phyloP scores from a whole-genome alignment of 1,140 invertebrate genomes.

The Chelonus insularis region DNA sequence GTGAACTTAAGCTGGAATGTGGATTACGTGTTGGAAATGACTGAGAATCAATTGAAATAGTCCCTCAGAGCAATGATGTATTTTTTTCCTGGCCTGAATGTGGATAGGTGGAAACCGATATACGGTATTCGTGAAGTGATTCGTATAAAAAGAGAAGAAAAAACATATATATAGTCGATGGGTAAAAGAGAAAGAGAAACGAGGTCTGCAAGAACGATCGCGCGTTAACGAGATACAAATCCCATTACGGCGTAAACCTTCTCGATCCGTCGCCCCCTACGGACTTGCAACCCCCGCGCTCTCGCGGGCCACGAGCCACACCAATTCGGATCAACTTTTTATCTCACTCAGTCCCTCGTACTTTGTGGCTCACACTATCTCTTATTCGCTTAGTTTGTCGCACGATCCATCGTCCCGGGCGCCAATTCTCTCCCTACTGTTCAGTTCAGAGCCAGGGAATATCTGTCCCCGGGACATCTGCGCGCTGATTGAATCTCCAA shows the following conservation, averaged over 20 bases:
- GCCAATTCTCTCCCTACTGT: constrained; percentile 27
- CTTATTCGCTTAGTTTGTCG: constrained; percentile 29
- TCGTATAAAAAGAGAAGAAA: constrained; percentile 13
- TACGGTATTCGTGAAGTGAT: constrained; percentile 24
- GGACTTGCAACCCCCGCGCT: constrained; percentile 49
- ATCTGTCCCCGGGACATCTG: constrained; percentile 61
- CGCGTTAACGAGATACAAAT: constrained; percentile 62
- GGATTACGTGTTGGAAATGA: constrained; percentile 54
- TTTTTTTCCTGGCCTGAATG: constrained; percentile 8
- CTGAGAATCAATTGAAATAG: constrained; percentile 49
- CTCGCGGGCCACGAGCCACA: constrained; percentile 48
- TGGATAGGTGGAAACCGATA: constrained; percentile 27
- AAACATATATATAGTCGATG: constrained; percentile 23
- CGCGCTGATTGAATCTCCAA: constrained; percentile 61
- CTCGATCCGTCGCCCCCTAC: constrained; percentile 56
- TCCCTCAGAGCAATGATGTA: neutral
- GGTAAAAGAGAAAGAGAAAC: constrained; percentile 35
- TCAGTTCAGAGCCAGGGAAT: constrained; percentile 53
- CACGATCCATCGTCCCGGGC: constrained; percentile 22
- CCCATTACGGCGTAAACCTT: constrained; percentile 60
- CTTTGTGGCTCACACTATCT: constrained; percentile 23
- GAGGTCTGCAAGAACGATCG: constrained; percentile 55
- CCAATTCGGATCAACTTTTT: constrained; percentile 56
- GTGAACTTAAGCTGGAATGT: constrained; percentile 37
- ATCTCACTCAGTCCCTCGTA: constrained; percentile 28